Evolutionary conservation across 2,888 invertebrate genomes (phyloP).

Genomic region (Stegana nigrithorax): DNA sequence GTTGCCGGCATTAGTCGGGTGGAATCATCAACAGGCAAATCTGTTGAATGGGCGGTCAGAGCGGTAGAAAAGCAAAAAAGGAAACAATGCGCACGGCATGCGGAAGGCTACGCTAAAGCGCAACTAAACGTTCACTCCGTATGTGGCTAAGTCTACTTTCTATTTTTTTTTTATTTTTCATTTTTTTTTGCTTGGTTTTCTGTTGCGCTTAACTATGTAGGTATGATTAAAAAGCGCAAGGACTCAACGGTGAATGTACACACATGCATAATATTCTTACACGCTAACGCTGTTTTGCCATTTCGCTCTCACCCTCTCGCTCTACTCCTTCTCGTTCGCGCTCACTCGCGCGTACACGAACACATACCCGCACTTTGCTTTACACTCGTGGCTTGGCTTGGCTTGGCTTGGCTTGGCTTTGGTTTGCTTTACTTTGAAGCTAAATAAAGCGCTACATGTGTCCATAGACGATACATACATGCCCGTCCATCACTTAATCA

Average conservation of each 20-base stretch:
- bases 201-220: slow-evolving; percentile 21
- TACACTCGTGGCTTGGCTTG: too few relatives aligned
- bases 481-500: slow-evolving; percentile 61
- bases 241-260: slow-evolving; percentile 37
- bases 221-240: slow-evolving; percentile 61
- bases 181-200: neutral
- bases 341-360: too few relatives aligned
- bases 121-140: slow-evolving; percentile 19
- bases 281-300: neutral
- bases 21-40: slow-evolving; percentile 11
- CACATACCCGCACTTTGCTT: too few relatives aligned
- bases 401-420: too few relatives aligned
- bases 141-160: neutral
- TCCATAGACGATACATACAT: slow-evolving; percentile 36
- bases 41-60: too few relatives aligned
- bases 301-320: neutral
- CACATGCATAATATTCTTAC: neutral
- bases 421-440: slow-evolving; percentile 51
- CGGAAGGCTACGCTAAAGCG: slow-evolving; percentile 16
- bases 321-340: slow-evolving; percentile 30
- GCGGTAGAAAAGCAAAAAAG: too few relatives aligned
- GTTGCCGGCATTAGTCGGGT: neutral
- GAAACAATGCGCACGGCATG: neutral
- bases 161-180: neutral
- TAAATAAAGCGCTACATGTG: slow-evolving; percentile 61